Conservation (phyloP, 2,888 invertebrate genomes). For the Lottia gigantea region DNA sequence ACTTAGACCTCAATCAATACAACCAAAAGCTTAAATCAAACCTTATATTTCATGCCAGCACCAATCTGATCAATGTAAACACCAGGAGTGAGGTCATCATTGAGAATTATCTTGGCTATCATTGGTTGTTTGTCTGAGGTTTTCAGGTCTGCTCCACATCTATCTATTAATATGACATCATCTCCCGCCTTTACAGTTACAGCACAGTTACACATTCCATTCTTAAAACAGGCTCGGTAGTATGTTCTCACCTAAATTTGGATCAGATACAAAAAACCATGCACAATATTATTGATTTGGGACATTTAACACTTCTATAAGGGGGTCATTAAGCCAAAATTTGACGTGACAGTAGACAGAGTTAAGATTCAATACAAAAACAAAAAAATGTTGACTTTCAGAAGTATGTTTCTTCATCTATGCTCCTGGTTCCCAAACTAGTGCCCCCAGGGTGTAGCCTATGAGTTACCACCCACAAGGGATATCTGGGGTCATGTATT, state of each 20-base stretch:
- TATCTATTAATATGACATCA: conserved; percentile 47
- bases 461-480: too few relatives aligned
- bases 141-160: conserved; percentile 31
- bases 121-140: conserved; percentile 19
- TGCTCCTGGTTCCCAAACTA: too few relatives aligned
- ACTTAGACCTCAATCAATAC: too few relatives aligned
- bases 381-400: too few relatives aligned
- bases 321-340: too few relatives aligned
- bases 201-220: conserved; percentile 42
- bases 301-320: too few relatives aligned
- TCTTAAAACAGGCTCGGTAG: conserved; percentile 20
- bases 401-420: too few relatives aligned
- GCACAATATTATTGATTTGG: too few relatives aligned
- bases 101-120: conserved; percentile 32
- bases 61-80: conserved; percentile 28
- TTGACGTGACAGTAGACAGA: too few relatives aligned
- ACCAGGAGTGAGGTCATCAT: conserved; percentile 37
- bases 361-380: too few relatives aligned
- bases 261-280: neutral
- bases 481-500: too few relatives aligned
- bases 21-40: conserved; percentile 13
- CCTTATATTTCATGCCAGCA: conserved; percentile 36
- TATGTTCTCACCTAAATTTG: conserved; percentile 16
- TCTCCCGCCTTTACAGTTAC: conserved; percentile 40
- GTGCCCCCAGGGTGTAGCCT: too few relatives aligned